Evolutionary conservation across 2,113 vertebrate genomes (phyloP).

Genomic region (Ailurus styani): DNA sequence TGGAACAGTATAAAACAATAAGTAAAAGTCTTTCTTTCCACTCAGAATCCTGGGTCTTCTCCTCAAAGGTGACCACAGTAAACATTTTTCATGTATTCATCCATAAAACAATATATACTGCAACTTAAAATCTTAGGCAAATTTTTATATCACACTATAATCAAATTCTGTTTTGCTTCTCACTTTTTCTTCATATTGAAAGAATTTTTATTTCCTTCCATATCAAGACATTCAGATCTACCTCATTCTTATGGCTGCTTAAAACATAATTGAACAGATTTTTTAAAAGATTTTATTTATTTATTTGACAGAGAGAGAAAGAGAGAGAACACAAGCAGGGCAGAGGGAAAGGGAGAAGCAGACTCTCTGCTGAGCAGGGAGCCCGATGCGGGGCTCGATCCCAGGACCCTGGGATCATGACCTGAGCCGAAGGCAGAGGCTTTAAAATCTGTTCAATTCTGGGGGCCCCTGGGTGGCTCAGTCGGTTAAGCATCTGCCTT

Average conservation of each 20-base stretch:
- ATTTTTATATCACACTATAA: background rate
- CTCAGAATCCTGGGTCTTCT: background rate
- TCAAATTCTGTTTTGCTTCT: background rate
- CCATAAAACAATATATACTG: background rate
- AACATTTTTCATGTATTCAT: background rate
- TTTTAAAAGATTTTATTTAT: too few species aligned
- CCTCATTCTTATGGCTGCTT: background rate
- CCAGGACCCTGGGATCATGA: too few species aligned
- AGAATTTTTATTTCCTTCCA: background rate
- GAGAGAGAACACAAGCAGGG: too few species aligned
- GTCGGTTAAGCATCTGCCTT: too few species aligned
- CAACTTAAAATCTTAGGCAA: background rate
- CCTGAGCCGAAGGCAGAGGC: too few species aligned
- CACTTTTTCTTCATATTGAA: background rate
- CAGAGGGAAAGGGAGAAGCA: too few species aligned
- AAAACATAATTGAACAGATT: background rate
- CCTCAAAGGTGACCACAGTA: background rate
- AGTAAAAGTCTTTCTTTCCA: background rate
- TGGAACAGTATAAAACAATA: background rate
- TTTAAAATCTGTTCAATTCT: too few species aligned
- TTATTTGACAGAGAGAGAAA: too few species aligned
- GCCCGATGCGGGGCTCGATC: too few species aligned
- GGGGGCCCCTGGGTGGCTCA: too few species aligned
- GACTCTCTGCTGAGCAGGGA: too few species aligned
- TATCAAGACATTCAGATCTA: background rate